phyloP scores from a whole-genome alignment of 2,113 vertebrate species.

The Manacus vitellinus region DNA sequence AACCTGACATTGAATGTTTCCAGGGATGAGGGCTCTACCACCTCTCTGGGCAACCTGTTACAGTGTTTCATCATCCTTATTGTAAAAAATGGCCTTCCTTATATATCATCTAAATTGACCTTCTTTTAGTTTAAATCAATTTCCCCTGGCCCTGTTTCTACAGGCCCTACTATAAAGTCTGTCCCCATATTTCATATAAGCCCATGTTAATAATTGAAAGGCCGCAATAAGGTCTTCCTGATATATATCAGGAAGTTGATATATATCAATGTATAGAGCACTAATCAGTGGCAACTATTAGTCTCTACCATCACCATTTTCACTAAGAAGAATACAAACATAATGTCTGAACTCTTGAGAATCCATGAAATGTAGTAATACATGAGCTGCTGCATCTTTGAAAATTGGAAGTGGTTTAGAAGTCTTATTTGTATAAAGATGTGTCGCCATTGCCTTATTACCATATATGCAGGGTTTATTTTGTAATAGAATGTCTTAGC shows the following conservation, averaged over 20 bases:
- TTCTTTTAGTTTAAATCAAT: background rate
- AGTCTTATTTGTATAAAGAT: background rate
- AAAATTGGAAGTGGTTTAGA: background rate
- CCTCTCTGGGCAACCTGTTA: background rate
- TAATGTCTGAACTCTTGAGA: background rate
- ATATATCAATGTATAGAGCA: background rate
- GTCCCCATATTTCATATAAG: background rate
- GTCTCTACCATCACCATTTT: background rate
- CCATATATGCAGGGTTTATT: background rate
- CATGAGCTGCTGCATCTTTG: background rate
- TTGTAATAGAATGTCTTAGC: background rate
- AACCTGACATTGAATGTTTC: background rate
- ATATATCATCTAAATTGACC: fast-evolving
- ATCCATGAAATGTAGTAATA: background rate
- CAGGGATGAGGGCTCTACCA: background rate
- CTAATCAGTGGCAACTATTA: background rate
- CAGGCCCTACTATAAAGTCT: background rate
- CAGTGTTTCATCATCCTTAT: background rate
- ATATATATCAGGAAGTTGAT: background rate
- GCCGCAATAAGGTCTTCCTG: fast-evolving
- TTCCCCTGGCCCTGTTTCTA: fast-evolving
- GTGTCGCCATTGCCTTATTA: background rate
- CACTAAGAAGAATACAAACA: background rate
- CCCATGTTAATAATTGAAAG: background rate
- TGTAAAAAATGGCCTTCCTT: background rate